Conservation (phyloP, 2,888 invertebrate genomes). For the Auanema sp. region DNA sequence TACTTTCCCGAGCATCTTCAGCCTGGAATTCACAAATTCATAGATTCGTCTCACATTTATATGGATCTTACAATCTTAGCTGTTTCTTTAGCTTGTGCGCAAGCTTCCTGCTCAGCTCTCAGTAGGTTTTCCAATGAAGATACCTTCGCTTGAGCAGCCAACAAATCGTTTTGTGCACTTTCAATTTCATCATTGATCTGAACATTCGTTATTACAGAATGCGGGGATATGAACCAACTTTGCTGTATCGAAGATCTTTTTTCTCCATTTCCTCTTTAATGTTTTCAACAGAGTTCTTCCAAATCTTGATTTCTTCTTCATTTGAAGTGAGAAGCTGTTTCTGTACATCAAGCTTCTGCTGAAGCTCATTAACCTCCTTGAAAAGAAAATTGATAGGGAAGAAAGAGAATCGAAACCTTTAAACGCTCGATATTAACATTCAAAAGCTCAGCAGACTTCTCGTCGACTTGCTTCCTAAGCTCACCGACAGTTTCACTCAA, state of each 20-base stretch:
- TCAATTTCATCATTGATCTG: not conserved
- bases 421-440: not conserved
- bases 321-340: not conserved
- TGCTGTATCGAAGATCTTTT: not conserved
- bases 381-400: not conserved
- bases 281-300: not conserved
- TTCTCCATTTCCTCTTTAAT: not conserved
- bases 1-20: no score
- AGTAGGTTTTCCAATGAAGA: not conserved
- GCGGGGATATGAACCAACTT: not conserved
- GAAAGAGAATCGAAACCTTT: not conserved
- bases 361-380: not conserved
- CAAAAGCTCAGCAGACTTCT: conserved; percentile 12
- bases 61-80: no score
- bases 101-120: no score
- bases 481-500: conserved; percentile 15
- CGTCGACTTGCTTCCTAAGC: conserved; percentile 14
- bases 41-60: no score
- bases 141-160: not conserved
- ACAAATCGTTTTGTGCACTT: not conserved
- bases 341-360: not conserved
- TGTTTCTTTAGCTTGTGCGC: no score
- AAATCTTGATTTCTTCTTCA: not conserved
- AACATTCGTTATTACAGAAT: not conserved
- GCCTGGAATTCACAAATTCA: no score